Evolutionary conservation across 2,113 vertebrate species (phyloP), one percentile per base, ranked within the genome.

Genomic region (Clinocottus analis): DNA sequence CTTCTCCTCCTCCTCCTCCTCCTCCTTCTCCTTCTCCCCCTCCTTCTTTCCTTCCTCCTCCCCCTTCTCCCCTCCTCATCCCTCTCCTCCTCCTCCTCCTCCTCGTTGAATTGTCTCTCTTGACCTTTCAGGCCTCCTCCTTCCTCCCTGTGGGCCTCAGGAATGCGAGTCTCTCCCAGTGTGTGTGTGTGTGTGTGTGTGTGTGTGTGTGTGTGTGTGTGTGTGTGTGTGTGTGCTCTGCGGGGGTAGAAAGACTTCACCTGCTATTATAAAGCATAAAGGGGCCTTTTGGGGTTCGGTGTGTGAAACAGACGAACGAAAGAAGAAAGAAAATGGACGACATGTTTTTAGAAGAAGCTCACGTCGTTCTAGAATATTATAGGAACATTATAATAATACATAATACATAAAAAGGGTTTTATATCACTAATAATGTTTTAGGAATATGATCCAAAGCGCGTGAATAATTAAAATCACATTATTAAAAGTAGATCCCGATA

Each of bases 81-180:
- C 29, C 47, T 7, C 10, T 4, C 13, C 39, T 8, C n/a, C 65
- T 35, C 31, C 29, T 0, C 23, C 17, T 45, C 29, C n/a, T 21
- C 70, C 5, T n/a, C 13, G 55, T 66, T 47, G 79, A 80, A 80
- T 67, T 83, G 72, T 77, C 68, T 71, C 53, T 74, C 43, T 66
- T 79, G 74, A 73, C 76, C 79, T 71, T 55, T 68, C 63, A 10
- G 75, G 74, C 82, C 82, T 77, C 73, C 69, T 65, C 61, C 63
- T 72, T 76, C 68, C 85, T 81, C 68, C 74, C 60, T 10, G 70
- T 74, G 62, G 77, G 79, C 77, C 84, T 75, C 78, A 77, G 85
- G 81, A 88, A 85, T 84, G 87, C 82, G 76, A 66, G 73, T 60
- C 35, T 45, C 29, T 35, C 14, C 27, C 39, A 2, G n/a, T 31